These are phyloP conservation scores for Engystomops pustulosus DNA, from an alignment of 2,113 vertebrate species.

Conservation along the genomic window DNA sequence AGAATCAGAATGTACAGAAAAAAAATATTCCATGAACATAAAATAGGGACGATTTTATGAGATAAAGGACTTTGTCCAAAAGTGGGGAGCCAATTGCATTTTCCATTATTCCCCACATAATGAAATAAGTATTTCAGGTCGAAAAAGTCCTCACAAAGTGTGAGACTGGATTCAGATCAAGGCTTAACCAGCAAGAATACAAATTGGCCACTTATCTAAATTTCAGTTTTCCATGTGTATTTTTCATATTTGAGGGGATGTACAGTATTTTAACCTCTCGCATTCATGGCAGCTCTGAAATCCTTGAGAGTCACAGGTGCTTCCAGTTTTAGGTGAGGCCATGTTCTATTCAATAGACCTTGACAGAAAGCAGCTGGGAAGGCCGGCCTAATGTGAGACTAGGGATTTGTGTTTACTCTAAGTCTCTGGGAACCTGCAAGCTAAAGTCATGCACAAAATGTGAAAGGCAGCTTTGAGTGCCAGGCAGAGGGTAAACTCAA, in stretches of 20 bases:
- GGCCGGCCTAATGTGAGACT: conserved; percentile 31
- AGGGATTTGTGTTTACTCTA: conserved; percentile 40
- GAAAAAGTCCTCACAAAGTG: background rate
- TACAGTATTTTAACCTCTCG: conserved; percentile 17
- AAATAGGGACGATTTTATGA: too few species aligned
- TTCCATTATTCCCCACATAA: background rate
- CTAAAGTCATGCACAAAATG: conserved; percentile 26
- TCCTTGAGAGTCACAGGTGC: conserved; percentile 34
- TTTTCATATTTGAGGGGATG: background rate
- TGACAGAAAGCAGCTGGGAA: conserved; percentile 53
- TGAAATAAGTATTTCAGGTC: background rate
- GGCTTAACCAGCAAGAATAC: background rate
- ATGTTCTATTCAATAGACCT: conserved; percentile 54
- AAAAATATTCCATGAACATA: too few species aligned
- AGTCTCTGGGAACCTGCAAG: conserved; percentile 39
- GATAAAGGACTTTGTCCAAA: too few species aligned
- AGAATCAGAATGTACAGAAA: too few species aligned
- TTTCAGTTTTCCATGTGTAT: conserved; percentile 2
- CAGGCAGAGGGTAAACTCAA: conserved; percentile 32
- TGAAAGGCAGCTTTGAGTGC: conserved; percentile 51
- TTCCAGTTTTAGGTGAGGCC: conserved; percentile 46
- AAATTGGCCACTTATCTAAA: background rate
- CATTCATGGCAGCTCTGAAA: background rate
- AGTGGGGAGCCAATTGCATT: background rate
- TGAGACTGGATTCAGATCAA: background rate